phyloP scores from a whole-genome alignment of 2,797 vertebrate species.

The Psittacula echo region DNA sequence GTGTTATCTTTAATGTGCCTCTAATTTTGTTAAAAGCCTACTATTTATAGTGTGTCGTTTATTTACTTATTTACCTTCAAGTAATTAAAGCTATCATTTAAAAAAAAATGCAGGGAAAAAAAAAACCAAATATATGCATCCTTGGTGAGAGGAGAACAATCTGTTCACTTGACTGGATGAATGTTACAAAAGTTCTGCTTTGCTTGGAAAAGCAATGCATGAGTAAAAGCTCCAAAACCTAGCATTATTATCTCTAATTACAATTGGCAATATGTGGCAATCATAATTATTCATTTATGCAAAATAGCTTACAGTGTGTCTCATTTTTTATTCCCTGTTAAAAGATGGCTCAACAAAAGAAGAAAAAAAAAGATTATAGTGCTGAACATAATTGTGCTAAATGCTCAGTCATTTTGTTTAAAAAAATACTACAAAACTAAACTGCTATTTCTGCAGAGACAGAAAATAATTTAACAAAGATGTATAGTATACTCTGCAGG shows the following conservation, averaged over 20 bases:
- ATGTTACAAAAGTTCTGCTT: conserved; percentile 57
- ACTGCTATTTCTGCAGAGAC: conserved; percentile 54
- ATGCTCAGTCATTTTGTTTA: conserved; percentile 57
- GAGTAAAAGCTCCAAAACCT: conserved; percentile 56
- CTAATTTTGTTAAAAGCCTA: conserved; percentile 70
- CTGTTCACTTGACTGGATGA: conserved; percentile 4
- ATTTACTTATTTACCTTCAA: conserved; percentile 69
- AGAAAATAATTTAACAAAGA: conserved; percentile 63
- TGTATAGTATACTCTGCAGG: conserved; percentile 36
- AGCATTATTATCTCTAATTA: conserved; percentile 75
- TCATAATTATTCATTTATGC: conserved; percentile 75
- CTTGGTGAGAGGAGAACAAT: neutral
- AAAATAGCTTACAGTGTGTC: conserved; percentile 72
- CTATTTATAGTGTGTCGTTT: conserved; percentile 65
- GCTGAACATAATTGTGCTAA: conserved; percentile 58
- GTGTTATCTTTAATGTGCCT: conserved; percentile 72
- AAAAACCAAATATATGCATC: neutral
- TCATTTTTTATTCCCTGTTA: conserved; percentile 74
- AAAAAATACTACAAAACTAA: conserved; percentile 62
- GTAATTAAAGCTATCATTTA: conserved; percentile 59
- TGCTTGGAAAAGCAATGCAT: conserved; percentile 46
- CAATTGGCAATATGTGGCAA: conserved; percentile 72
- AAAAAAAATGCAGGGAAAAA: neutral
- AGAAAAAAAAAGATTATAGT: conserved; percentile 44
- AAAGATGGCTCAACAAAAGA: conserved; percentile 55